These are phyloP conservation scores for Festucalex cinctus DNA, from an alignment of 2,113 vertebrate species.

Conservation along the genomic window DNA sequence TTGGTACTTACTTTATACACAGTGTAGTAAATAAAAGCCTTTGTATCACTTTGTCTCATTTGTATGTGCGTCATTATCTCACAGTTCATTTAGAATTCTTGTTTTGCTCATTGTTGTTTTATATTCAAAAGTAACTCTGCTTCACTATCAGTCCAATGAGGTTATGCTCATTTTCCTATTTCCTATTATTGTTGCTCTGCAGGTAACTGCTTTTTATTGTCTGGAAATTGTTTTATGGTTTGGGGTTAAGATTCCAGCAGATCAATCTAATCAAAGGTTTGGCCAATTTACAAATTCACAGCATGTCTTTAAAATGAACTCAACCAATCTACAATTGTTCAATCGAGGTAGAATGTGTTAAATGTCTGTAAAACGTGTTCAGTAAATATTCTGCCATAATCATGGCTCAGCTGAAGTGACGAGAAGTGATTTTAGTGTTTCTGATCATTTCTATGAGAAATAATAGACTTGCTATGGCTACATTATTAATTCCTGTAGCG, in stretches of 20 bases:
- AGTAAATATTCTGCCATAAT: not conserved
- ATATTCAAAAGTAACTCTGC: not conserved
- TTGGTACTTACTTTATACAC: no score
- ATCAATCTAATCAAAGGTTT: not conserved
- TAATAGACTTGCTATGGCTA: constrained; percentile 8
- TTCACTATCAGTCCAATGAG: not conserved
- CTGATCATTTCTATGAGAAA: not conserved
- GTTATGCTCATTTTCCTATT: not conserved
- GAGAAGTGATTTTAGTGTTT: not conserved
- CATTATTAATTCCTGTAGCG: constrained; percentile 25
- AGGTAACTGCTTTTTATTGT: not conserved
- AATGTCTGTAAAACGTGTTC: not conserved
- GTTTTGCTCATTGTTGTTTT: not conserved
- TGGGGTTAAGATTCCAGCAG: not conserved
- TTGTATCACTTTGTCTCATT: not conserved
- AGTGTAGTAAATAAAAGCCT: not conserved
- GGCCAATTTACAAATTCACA: not conserved
- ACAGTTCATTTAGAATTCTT: not conserved
- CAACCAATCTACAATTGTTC: not conserved
- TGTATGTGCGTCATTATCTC: not conserved
- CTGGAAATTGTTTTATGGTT: not conserved
- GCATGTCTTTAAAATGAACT: not conserved
- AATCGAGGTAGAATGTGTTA: not conserved
- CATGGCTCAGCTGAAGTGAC: not conserved
- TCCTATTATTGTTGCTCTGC: not conserved